phyloP scores from a whole-genome alignment of 2,888 invertebrate genomes.

The Microplitis manilae region DNA sequence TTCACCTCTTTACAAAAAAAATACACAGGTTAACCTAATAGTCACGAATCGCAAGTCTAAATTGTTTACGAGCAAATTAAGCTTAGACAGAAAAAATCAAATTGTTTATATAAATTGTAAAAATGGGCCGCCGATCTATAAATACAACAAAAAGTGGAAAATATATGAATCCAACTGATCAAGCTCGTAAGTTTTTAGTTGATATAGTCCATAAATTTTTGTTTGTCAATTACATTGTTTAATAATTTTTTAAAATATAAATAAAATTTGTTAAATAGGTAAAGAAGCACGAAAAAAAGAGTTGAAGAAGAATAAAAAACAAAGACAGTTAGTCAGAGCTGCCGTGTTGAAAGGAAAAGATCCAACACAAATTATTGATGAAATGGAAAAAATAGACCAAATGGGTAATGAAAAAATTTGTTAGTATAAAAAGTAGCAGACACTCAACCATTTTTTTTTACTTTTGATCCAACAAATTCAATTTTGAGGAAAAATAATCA shows the following conservation, averaged over 20 bases:
- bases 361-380: slow-evolving; percentile 93
- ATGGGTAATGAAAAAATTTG: slow-evolving; percentile 81
- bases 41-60: no score
- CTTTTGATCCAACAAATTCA: no score
- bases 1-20: no score
- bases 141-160: slow-evolving; percentile 99
- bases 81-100: neutral
- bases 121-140: slow-evolving; percentile 96
- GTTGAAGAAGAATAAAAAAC: slow-evolving; percentile 98
- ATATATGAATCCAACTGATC: slow-evolving; percentile 99
- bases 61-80: no score
- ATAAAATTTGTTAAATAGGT: slow-evolving; percentile 74
- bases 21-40: no score
- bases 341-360: slow-evolving; percentile 98
- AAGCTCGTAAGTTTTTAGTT: slow-evolving; percentile 86
- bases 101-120: slow-evolving; percentile 55
- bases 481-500: no score
- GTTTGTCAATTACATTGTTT: no score
- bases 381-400: slow-evolving; percentile 98
- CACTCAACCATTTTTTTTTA: no score
- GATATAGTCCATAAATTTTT: neutral
- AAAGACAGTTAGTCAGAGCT: slow-evolving; percentile 94
- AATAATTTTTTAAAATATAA: neutral
- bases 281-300: slow-evolving; percentile 98
- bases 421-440: neutral